A percentile compares a stretch with the other conserved stretches of the same genome.
Conservation (phyloP, 2,888 invertebrate genomes). For the Prosopocoilus inquinatus region DNA sequence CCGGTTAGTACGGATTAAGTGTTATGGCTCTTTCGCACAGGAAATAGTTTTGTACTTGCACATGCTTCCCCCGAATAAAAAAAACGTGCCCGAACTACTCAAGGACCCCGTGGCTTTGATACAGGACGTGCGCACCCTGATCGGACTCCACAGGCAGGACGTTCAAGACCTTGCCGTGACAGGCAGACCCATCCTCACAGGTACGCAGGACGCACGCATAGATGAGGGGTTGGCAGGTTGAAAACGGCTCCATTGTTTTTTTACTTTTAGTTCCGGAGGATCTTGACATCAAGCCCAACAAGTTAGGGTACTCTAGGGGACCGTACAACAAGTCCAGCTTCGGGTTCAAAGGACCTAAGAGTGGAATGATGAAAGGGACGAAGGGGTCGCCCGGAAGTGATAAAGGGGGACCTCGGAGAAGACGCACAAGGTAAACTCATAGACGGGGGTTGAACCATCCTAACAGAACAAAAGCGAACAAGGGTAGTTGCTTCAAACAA, state of each 20-base stretch:
- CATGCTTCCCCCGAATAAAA: constrained; percentile 83
- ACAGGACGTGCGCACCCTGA: constrained; percentile 82
- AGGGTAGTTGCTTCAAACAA: neutral
- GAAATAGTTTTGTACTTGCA: constrained; percentile 91
- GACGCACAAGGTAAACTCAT: constrained; percentile 66
- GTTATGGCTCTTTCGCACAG: constrained; percentile 43
- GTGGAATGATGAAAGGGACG: constrained; percentile 31
- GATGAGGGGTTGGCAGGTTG: neutral
- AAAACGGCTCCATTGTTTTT: neutral
- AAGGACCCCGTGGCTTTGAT: constrained; percentile 87
- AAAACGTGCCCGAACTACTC: constrained; percentile 88
- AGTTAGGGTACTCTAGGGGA: constrained; percentile 30
- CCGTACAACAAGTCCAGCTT: constrained; percentile 23
- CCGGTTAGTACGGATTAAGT: neutral
- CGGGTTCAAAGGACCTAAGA: constrained; percentile 24
- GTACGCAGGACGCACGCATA: constrained; percentile 27
- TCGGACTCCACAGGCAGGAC: constrained; percentile 86
- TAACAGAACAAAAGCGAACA: too few species aligned
- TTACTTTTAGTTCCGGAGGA: constrained; percentile 39
- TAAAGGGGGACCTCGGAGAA: constrained; percentile 61
- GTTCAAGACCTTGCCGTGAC: constrained; percentile 80
- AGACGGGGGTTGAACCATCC: too few species aligned
- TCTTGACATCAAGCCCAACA: constrained; percentile 35
- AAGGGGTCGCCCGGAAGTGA: constrained; percentile 44
- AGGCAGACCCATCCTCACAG: constrained; percentile 71